phyloP scores from a whole-genome alignment of 2,888 invertebrate species.

The Xestia sexstrigata region DNA sequence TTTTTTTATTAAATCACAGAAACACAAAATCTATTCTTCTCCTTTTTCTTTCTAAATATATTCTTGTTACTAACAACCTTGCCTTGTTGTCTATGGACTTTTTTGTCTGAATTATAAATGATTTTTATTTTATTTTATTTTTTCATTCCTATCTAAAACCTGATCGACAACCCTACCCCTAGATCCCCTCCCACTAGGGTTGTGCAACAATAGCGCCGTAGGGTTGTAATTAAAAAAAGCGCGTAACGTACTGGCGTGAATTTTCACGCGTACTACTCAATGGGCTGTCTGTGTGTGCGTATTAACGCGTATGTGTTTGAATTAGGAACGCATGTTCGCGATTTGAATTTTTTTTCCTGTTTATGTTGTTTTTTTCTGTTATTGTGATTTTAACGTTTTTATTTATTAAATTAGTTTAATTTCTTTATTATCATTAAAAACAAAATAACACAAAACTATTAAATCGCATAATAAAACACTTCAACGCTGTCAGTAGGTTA shows the following conservation, averaged over 20 bases:
- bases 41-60: too few relatives aligned
- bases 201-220: constrained; percentile 85
- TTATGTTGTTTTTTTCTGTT: not conserved
- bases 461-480: not conserved
- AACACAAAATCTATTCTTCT: too few relatives aligned
- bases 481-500: too few relatives aligned
- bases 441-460: too few relatives aligned
- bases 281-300: constrained; percentile 55
- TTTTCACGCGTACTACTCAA: constrained; percentile 86
- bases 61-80: too few relatives aligned
- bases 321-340: constrained; percentile 36
- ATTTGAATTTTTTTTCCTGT: constrained; percentile 7
- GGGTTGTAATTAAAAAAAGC: constrained; percentile 89
- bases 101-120: too few relatives aligned
- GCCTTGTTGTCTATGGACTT: too few relatives aligned
- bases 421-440: too few relatives aligned
- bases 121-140: too few relatives aligned
- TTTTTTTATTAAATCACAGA: too few relatives aligned
- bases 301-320: constrained; percentile 38
- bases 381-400: not conserved
- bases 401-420: not conserved
- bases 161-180: constrained; percentile 77
- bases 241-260: constrained; percentile 84
- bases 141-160: constrained; percentile 11
- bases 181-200: constrained; percentile 82